Evolutionary conservation across 2,797 vertebrate genomes (phyloP).

Genomic region (Sebastolobus altivelis): DNA sequence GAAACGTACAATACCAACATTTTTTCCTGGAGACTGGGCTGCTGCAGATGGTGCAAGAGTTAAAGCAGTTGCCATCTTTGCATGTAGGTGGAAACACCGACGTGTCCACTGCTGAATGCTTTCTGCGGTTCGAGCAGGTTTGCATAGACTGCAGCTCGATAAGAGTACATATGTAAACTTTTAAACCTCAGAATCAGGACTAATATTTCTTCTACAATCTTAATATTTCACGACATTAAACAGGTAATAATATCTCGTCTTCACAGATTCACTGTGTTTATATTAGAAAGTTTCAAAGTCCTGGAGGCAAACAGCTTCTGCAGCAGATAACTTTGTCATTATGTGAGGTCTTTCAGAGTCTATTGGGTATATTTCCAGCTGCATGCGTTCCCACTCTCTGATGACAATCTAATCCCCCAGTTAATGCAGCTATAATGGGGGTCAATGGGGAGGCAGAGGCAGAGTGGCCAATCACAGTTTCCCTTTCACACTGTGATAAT

Average conservation of each 20-base stretch:
- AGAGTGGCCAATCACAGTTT: constrained; percentile 39
- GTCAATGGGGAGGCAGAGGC: constrained; percentile 46
- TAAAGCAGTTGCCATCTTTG: background rate
- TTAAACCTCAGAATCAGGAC: background rate
- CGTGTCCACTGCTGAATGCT: background rate
- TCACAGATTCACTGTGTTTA: background rate
- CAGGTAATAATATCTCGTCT: background rate
- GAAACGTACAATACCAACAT: too few relatives aligned
- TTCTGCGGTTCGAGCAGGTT: too few relatives aligned
- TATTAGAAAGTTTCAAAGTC: background rate
- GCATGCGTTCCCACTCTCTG: constrained; percentile 12
- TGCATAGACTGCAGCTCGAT: background rate
- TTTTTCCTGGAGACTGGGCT: too few relatives aligned
- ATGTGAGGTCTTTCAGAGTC: background rate
- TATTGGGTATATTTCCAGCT: constrained; percentile 19
- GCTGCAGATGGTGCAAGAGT: background rate
- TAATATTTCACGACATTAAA: background rate
- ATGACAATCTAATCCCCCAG: constrained; percentile 39
- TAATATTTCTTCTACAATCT: background rate
- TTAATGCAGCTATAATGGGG: constrained; percentile 59
- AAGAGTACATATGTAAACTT: too few relatives aligned
- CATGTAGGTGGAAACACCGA: background rate
- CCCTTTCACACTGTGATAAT: constrained; percentile 55
- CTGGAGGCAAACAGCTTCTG: background rate
- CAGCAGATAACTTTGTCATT: background rate